Percentiles rank a stretch among this genome's conserved stretches.
Evolutionary conservation across 2,113 vertebrate species (phyloP).

Genomic region (Equus przewalskii): DNA sequence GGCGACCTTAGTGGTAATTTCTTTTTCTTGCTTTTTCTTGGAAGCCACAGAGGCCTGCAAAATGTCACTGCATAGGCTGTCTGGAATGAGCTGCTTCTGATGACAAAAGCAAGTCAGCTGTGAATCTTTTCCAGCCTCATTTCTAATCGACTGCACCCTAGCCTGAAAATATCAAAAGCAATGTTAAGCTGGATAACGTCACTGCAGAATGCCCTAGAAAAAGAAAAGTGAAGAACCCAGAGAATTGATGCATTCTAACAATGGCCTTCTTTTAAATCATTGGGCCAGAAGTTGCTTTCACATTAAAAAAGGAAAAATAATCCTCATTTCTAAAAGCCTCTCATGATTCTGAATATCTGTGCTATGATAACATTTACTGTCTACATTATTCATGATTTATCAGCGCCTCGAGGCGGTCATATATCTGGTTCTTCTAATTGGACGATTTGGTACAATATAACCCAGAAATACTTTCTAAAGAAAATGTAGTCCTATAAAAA

Average conservation of each 20-base stretch:
- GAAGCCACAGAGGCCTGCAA: neutral
- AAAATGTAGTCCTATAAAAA: conserved; percentile 55
- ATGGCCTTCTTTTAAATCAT: neutral
- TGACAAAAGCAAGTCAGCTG: conserved; percentile 42
- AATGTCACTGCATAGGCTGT: neutral
- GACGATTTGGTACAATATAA: conserved; percentile 29
- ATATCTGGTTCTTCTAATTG: conserved; percentile 43
- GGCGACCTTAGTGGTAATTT: conserved; percentile 95
- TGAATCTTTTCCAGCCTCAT: conserved; percentile 24
- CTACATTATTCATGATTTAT: conserved; percentile 48
- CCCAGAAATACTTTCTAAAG: conserved; percentile 59
- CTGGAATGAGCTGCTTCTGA: neutral
- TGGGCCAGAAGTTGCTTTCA: conserved; percentile 29
- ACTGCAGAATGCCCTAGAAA: conserved; percentile 16
- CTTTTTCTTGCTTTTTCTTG: conserved; percentile 63
- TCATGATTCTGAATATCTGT: neutral
- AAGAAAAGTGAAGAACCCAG: neutral
- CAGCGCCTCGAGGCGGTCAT: neutral
- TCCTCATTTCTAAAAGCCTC: conserved; percentile 16
- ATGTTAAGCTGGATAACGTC: neutral
- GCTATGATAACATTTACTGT: conserved; percentile 63
- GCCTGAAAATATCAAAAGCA: conserved; percentile 50
- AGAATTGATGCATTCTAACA: neutral
- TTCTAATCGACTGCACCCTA: conserved; percentile 27
- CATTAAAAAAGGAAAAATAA: neutral